Evolutionary conservation across 2,888 invertebrate species (phyloP).

Genomic region (Scaptomyza parva): DNA sequence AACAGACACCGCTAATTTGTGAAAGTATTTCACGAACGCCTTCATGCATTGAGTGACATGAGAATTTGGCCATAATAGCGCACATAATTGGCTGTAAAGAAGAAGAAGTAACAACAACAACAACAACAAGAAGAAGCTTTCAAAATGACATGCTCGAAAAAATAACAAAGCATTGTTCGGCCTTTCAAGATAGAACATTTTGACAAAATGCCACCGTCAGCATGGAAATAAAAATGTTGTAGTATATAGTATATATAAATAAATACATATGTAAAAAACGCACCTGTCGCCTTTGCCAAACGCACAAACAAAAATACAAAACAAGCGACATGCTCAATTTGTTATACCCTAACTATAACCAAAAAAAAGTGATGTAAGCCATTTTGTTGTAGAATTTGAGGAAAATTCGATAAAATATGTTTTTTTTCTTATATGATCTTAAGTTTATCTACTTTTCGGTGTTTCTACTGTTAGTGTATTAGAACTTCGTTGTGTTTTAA

Average conservation of each 20-base stretch:
- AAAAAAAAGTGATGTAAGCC: not conserved
- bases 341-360: constrained; percentile 18
- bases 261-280: constrained; percentile 47
- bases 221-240: constrained; percentile 47
- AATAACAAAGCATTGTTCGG: constrained; percentile 47
- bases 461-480: too few species aligned
- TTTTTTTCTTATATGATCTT: too few species aligned
- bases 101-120: constrained; percentile 8
- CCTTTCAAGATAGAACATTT: constrained; percentile 26
- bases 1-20: constrained; percentile 71
- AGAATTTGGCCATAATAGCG: constrained; percentile 78
- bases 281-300: constrained; percentile 72
- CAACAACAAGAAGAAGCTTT: constrained; percentile 38
- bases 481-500: too few species aligned
- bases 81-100: constrained; percentile 73
- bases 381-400: not conserved
- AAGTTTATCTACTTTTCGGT: too few species aligned
- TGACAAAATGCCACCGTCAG: constrained; percentile 44
- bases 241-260: constrained; percentile 5
- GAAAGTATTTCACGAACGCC: constrained; percentile 71
- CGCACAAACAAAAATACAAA: constrained; percentile 77
- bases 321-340: constrained; percentile 71
- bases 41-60: constrained; percentile 77
- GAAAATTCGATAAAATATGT: too few species aligned
- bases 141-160: constrained; percentile 55